Percentiles rank a stretch among this genome's conserved stretches.
phyloP scores from a whole-genome alignment of 2,888 invertebrate genomes.

The Gandaritis pyraliata region DNA sequence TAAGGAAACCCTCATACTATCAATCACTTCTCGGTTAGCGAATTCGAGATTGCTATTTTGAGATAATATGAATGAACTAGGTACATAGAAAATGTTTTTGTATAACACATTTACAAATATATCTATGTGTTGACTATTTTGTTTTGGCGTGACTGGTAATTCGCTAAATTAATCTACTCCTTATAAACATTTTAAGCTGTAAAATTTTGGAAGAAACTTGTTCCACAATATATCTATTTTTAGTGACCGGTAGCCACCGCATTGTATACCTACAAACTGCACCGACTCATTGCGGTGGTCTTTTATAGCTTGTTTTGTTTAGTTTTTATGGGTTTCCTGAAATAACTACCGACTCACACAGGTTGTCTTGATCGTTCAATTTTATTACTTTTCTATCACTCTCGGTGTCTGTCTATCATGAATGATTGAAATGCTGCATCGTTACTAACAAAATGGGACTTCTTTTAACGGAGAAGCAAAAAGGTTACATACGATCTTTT shows the following conservation, averaged over 20 bases:
- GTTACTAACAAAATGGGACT: conserved; percentile 35
- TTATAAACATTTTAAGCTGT: not conserved
- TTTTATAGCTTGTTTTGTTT: conserved; percentile 68
- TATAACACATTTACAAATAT: too few relatives aligned
- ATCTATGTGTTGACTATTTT: too few relatives aligned
- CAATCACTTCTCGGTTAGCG: conserved; percentile 43
- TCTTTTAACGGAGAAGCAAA: too few relatives aligned
- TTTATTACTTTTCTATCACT: conserved; percentile 58
- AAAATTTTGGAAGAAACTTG: conserved; percentile 12
- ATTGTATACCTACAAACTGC: conserved; percentile 60
- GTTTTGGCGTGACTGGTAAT: not conserved
- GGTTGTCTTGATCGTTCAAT: conserved; percentile 62
- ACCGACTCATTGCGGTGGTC: conserved; percentile 76
- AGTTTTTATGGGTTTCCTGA: conserved; percentile 71
- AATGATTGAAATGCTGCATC: conserved; percentile 54
- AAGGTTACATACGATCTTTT: conserved; percentile 43
- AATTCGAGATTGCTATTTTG: conserved; percentile 21
- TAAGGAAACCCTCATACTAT: conserved; percentile 43
- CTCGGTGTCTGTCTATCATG: conserved; percentile 56
- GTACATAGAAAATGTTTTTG: too few relatives aligned
- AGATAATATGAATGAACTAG: not conserved
- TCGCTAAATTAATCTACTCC: not conserved
- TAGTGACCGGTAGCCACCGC: conserved; percentile 67
- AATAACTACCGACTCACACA: conserved; percentile 68
- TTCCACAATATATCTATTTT: conserved; percentile 55